phyloP scores from a whole-genome alignment of 1,140 invertebrate genomes.

The Zaprionus ghesquierei region DNA sequence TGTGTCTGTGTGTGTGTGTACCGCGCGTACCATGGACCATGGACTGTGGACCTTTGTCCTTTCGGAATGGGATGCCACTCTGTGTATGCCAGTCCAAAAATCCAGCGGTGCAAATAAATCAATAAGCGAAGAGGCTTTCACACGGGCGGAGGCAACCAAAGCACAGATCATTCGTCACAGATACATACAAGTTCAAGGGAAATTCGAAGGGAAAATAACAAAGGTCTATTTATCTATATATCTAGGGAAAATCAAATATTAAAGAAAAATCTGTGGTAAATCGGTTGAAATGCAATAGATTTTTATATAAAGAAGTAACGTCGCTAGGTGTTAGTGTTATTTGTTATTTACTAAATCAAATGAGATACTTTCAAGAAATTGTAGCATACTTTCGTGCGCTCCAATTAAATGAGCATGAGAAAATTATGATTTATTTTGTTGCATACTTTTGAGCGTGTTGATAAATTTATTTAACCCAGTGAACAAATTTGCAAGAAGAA shows the following conservation, averaged over 20 bases:
- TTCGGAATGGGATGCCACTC: neutral
- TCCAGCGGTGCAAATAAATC: constrained; percentile 23
- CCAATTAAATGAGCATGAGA: neutral
- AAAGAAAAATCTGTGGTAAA: no score
- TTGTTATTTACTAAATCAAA: neutral
- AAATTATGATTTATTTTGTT: neutral
- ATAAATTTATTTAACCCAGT: neutral
- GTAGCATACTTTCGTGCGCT: neutral
- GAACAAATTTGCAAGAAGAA: neutral
- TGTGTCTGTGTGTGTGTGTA: neutral
- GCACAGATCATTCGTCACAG: neutral
- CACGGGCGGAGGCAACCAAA: neutral
- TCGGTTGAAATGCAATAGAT: no score
- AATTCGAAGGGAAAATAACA: no score
- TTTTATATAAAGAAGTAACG: no score
- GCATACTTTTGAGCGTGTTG: neutral
- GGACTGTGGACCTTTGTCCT: constrained; percentile 26
- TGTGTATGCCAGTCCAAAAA: constrained; percentile 3
- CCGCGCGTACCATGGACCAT: neutral
- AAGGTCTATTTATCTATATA: no score
- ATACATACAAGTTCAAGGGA: no score
- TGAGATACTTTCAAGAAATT: neutral
- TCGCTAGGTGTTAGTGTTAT: no score
- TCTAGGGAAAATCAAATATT: no score
- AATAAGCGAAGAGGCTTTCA: constrained; percentile 3